Conservation (phyloP, 2,888 invertebrate genomes). For the Kryphioiulus occultus region DNA sequence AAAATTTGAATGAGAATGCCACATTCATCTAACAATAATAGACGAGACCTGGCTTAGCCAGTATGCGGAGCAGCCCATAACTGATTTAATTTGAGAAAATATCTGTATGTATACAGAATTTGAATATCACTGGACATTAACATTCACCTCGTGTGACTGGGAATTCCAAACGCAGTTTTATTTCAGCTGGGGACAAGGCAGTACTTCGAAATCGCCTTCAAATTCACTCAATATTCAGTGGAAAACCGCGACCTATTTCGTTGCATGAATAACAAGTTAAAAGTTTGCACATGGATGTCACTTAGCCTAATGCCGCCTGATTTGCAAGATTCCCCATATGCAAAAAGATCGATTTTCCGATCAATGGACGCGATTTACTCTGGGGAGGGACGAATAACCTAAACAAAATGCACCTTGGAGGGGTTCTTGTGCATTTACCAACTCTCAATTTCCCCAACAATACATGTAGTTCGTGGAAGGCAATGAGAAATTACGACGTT, state of each 20-base stretch:
- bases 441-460: neutral
- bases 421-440: neutral
- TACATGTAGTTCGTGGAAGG: neutral
- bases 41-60: neutral
- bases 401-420: neutral
- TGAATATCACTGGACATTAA: slow-evolving; percentile 25
- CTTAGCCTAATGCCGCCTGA: slow-evolving; percentile 11
- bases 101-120: neutral
- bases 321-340: slow-evolving; percentile 11
- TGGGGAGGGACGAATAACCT: neutral
- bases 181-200: neutral
- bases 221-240: slow-evolving; percentile 29
- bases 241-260: slow-evolving; percentile 30
- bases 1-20: neutral
- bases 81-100: neutral
- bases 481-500: neutral
- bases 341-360: slow-evolving; percentile 18
- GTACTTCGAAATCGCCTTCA: slow-evolving; percentile 12
- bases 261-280: slow-evolving; percentile 31
- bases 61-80: neutral
- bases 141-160: slow-evolving; percentile 14
- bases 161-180: slow-evolving; percentile 21
- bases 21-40: neutral
- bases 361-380: slow-evolving; percentile 35
- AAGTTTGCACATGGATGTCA: slow-evolving; percentile 25